Conservation (phyloP, 1,140 invertebrate species). For the Mercenaria mercenaria region DNA sequence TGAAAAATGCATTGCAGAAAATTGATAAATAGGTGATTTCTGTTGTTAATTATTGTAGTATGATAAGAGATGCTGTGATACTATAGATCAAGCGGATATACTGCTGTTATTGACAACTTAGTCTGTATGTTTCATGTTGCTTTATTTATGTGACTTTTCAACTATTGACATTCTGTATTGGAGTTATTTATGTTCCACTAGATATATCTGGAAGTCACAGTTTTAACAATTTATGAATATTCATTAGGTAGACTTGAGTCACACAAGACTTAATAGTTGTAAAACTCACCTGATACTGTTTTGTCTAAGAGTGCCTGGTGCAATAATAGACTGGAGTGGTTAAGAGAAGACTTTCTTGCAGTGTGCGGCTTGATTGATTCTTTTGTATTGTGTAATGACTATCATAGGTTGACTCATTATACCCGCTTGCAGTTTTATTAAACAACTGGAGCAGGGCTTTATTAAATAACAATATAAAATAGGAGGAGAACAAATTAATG, state of each 20-base stretch:
- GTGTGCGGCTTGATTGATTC: background rate
- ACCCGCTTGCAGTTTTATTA: background rate
- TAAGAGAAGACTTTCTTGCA: background rate
- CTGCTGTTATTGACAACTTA: background rate
- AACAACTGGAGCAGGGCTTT: background rate
- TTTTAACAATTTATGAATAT: conserved; percentile 17
- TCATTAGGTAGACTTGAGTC: background rate
- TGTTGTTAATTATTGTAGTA: background rate
- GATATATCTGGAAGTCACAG: background rate
- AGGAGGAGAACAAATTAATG: background rate
- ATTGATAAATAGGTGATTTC: conserved; percentile 14
- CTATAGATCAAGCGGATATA: background rate
- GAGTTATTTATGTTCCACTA: background rate
- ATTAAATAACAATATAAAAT: conserved; percentile 8
- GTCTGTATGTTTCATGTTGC: background rate
- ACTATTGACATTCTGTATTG: background rate
- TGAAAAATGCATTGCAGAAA: background rate
- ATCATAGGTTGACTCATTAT: background rate
- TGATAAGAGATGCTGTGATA: background rate
- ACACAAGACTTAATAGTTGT: background rate
- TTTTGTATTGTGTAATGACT: background rate
- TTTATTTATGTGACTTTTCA: conserved; percentile 10
- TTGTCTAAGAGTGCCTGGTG: too few species aligned
- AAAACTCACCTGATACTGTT: background rate
- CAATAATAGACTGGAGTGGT: background rate